Evolutionary conservation across 2,888 invertebrate genomes (phyloP).

Genomic region (Brachyptera putata): DNA sequence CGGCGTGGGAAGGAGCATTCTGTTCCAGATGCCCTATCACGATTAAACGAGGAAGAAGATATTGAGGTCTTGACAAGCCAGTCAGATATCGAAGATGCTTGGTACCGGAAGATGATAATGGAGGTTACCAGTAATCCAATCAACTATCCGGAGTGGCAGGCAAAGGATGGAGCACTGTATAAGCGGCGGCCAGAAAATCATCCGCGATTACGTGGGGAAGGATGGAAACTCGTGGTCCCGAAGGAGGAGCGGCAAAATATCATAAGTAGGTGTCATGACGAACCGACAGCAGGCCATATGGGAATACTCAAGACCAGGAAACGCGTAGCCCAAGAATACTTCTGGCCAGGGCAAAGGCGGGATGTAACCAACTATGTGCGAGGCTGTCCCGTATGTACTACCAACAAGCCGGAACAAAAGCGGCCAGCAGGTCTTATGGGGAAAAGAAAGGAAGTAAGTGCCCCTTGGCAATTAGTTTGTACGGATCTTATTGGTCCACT

Average conservation of each 20-base stretch:
- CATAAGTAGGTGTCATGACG: conserved; percentile 35
- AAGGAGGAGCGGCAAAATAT: conserved; percentile 22
- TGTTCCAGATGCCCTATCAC: conserved; percentile 37
- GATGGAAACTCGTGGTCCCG: conserved; percentile 34
- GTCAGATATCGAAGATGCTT: too few relatives aligned
- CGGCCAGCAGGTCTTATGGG: conserved; percentile 35
- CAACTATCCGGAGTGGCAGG: background rate
- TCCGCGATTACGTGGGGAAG: background rate
- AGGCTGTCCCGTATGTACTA: conserved; percentile 34
- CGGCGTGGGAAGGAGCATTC: conserved; percentile 35
- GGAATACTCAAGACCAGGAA: conserved; percentile 36
- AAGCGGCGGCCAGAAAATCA: background rate
- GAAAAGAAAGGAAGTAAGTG: conserved; percentile 24
- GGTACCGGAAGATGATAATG: conserved; percentile 1
- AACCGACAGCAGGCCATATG: conserved; percentile 35
- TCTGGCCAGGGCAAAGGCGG: conserved; percentile 37
- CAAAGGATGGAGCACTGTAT: background rate
- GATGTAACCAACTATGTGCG: conserved; percentile 36
- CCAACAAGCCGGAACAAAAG: conserved; percentile 34
- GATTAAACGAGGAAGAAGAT: conserved; percentile 4
- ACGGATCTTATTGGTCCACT: conserved; percentile 35
- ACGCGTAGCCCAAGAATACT: conserved; percentile 31
- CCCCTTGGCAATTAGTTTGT: conserved; percentile 33
- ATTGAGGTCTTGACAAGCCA: too few relatives aligned
- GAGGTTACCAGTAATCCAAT: background rate